phyloP scores from a whole-genome alignment of 2,113 vertebrate species.

The Pholis gunnellus region DNA sequence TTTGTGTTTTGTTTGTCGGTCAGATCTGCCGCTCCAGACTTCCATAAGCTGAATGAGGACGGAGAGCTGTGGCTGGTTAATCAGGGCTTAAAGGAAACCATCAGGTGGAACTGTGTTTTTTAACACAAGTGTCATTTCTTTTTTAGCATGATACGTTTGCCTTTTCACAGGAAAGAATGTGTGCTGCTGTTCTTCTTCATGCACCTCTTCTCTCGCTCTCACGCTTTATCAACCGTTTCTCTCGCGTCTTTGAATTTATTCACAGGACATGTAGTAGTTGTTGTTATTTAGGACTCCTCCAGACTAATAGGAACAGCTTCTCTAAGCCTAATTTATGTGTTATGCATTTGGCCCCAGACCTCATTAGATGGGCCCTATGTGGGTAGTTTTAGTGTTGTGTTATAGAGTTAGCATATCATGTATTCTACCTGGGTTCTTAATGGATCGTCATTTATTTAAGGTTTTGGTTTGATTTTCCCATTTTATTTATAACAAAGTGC shows the following conservation, averaged over 20 bases:
- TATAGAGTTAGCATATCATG: background rate
- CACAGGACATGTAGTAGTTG: background rate
- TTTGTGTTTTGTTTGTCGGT: constrained; percentile 80
- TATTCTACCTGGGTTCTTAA: background rate
- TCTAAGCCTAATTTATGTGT: background rate
- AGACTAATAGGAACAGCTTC: background rate
- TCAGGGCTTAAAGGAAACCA: constrained; percentile 99
- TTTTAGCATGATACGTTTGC: constrained; percentile 62
- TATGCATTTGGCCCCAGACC: background rate
- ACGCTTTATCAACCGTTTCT: background rate
- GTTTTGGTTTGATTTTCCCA: background rate
- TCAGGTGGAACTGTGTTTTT: constrained; percentile 91
- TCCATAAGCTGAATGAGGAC: constrained; percentile 97
- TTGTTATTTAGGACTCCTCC: background rate
- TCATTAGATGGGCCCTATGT: background rate
- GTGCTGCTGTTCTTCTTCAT: constrained; percentile 13
- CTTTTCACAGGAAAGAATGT: constrained; percentile 35
- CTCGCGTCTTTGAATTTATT: background rate
- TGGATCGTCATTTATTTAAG: background rate
- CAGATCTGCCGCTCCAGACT: constrained; percentile 94
- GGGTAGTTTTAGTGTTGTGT: background rate
- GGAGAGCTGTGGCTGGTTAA: constrained; percentile 99
- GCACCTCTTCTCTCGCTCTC: constrained; percentile 2
- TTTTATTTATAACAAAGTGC: background rate
- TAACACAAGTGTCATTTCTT: constrained; percentile 64